A percentile compares a stretch with the other conserved stretches of the same genome.
These are phyloP conservation scores for Apolygus lucorum DNA, from an alignment of 1,140 invertebrate species.

Conservation along the genomic window DNA sequence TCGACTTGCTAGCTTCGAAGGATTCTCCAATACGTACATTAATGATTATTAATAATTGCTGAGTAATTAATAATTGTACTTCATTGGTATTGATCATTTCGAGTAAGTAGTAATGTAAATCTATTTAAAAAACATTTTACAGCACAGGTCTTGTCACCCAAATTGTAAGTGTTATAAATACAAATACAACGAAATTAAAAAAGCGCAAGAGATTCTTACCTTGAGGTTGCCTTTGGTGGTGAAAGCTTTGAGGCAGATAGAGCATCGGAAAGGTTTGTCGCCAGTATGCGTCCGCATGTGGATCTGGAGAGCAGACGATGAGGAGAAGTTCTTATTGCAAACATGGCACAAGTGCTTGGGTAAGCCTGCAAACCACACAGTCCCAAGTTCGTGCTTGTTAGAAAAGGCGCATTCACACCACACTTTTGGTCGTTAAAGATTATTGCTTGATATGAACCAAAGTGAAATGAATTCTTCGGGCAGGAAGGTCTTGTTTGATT, in stretches of 20 bases:
- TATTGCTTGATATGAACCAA: too few relatives aligned
- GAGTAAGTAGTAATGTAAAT: too few relatives aligned
- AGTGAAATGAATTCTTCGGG: too few relatives aligned
- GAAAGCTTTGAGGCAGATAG: constrained; percentile 89
- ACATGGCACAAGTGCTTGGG: constrained; percentile 91
- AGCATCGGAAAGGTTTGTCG: constrained; percentile 95
- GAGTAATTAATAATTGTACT: too few relatives aligned
- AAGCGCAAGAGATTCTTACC: constrained; percentile 50
- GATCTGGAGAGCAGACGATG: constrained; percentile 90
- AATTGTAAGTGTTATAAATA: too few relatives aligned
- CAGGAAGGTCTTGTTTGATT: too few relatives aligned
- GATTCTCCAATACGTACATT: too few relatives aligned
- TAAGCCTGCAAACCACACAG: constrained; percentile 48
- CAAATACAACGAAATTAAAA: too few relatives aligned
- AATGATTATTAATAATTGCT: too few relatives aligned
- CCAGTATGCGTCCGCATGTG: constrained; percentile 98
- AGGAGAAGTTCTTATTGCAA: constrained; percentile 96
- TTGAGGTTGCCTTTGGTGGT: constrained; percentile 98
- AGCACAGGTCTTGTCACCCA: constrained; percentile 13
- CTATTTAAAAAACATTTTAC: not conserved
- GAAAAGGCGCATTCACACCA: constrained; percentile 24
- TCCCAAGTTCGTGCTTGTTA: constrained; percentile 26
- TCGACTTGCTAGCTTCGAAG: too few relatives aligned
- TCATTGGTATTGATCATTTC: too few relatives aligned
- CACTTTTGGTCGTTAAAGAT: too few relatives aligned